Base-by-base conservation (phyloP, 2,113 vertebrate species). In the Phylloscopus whistleri region DNA sequence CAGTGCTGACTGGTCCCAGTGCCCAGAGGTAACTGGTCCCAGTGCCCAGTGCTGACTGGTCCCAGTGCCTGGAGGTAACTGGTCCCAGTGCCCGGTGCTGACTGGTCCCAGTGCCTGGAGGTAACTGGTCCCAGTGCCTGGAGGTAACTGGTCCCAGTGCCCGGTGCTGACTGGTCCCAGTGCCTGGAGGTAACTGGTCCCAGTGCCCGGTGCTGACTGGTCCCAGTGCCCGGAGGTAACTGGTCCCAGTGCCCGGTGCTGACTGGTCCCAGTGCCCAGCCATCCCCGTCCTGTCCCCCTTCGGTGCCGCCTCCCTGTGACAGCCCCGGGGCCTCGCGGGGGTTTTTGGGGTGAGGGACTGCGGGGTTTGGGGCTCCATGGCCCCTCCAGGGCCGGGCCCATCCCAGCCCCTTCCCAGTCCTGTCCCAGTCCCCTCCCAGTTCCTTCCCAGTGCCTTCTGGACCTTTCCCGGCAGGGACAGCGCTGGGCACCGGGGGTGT, bases 211-310 rank as follows among this genome's bases (percentile, higher is more conserved):
- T n/a, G n/a, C n/a, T n/a, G n/a, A n/a, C n/a, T n/a, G n/a, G n/a
- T n/a, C n/a, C n/a, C n/a, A n/a, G n/a, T n/a, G 24, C 16, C 16
- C 2, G 0, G 31, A 3, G 31, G 4, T 41, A 13, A 77, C 58
- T 52, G 51, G 56, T 60, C 59, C 48, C n/a, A n/a, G n/a, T n/a
- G n/a, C n/a, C n/a, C n/a, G n/a, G n/a, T n/a, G n/a, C n/a, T n/a
- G n/a, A n/a, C n/a, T n/a, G n/a, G n/a, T n/a, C n/a, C n/a, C 75
- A 31, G 52, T 55, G 18, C 52, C 28, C 52, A 7, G 52, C 52
- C 52, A 10, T 55, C 30, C 30, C 53, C 17, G 11, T 13, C 44
- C 66, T 20, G 66, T 49, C 17, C 46, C n/a, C 66, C 66, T 37
- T 26, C 18, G 8, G 66, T 37, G 66, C 46, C 66, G 6, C 66